Base-by-base conservation (phyloP, 2,797 vertebrate species). In the Leuciscus waleckii region DNA sequence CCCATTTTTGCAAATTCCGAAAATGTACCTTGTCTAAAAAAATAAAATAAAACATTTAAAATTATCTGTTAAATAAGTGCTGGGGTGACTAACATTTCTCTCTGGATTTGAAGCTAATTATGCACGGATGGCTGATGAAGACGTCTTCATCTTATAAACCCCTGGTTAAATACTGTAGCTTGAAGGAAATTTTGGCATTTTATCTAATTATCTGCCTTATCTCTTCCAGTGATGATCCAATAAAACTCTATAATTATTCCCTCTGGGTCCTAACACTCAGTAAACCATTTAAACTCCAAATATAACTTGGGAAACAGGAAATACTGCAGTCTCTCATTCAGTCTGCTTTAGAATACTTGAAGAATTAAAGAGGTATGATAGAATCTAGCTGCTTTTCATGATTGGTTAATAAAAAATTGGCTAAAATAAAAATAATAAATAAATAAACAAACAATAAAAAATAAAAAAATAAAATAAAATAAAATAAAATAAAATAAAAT, bases 201-300 rank as follows among this genome's bases (percentile, higher is more conserved):
- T 77, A 69, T 77, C 63, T 84, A 37, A 77, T 78, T 78, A 77
- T 69, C 46, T 56, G 61, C 23, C 63, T 84, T 43, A 84, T 46
- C 75, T n/a, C 49, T 61, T 79, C 61, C 75, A 79, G 46, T 84
- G 83, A 58, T 14, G 46, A 84, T 70, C 75, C 75, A 84, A 70
- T 79, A 79, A 83, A 78, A 84, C 65, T 46, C 19, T 79, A 35
- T 76, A 84, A 79, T 84, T 70, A 43, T 79, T 79, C 65, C 83
- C 75, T 78, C 29, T 61, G 65, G 82, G 75, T 70, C 19, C 49
- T 43, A 56, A 78, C 49, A 70, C 65, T 70, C 54, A 43, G 43
- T 76, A 68, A 83, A 78, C 78, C 49, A 84, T 78, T 56, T 70
- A 43, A 69, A 58, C 26, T 46, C 39, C 65, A 69, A 78, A 69